phyloP scores from a whole-genome alignment of 2,797 vertebrate genomes.

The Clarias fuscus region DNA sequence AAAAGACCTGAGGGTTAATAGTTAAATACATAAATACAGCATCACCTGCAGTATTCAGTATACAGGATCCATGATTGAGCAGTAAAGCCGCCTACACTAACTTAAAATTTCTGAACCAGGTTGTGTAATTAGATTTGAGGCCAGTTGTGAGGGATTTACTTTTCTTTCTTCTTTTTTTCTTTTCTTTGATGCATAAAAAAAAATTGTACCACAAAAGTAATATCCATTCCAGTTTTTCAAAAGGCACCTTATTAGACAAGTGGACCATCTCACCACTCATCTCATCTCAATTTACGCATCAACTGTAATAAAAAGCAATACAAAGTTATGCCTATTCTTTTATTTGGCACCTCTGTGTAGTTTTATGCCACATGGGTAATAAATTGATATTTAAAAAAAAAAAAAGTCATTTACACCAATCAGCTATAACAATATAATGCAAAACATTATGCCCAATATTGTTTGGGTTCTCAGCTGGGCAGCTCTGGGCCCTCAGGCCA shows the following conservation, averaged over 20 bases:
- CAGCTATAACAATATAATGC: too few species aligned
- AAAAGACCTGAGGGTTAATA: too few species aligned
- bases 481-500: too few species aligned
- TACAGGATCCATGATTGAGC: too few species aligned
- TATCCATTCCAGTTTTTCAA: neutral
- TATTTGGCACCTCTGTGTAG: neutral
- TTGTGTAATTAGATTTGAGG: neutral
- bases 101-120: neutral
- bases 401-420: too few species aligned
- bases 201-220: neutral
- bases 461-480: too few species aligned
- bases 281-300: neutral
- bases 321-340: neutral
- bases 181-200: neutral
- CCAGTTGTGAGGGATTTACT: neutral
- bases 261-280: neutral
- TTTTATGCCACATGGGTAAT: neutral
- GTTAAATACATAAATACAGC: too few species aligned
- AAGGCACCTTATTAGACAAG: constrained; percentile 7
- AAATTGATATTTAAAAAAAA: neutral
- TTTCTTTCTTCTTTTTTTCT: too few species aligned
- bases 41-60: too few species aligned
- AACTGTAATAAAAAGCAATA: neutral
- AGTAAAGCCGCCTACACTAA: too few species aligned
- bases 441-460: too few species aligned